phyloP scores from a whole-genome alignment of 2,797 vertebrate species.

The Esox lucius region DNA sequence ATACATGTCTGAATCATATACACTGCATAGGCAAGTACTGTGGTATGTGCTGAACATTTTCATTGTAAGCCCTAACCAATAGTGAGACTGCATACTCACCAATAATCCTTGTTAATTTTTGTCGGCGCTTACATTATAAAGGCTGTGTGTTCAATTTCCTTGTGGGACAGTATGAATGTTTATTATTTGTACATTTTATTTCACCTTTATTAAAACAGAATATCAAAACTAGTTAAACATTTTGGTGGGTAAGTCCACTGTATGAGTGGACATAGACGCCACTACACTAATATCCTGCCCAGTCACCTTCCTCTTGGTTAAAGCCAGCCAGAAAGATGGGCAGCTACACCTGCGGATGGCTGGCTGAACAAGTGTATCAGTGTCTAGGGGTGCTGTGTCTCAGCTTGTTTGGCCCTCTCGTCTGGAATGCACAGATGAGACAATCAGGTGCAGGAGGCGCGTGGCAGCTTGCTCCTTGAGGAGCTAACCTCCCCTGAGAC shows the following conservation, averaged over 20 bases:
- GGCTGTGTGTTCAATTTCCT: conserved; percentile 26
- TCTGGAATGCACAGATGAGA: conserved; percentile 92
- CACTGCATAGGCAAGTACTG: not conserved
- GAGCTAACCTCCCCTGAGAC: conserved; percentile 76
- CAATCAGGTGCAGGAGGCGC: conserved; percentile 96
- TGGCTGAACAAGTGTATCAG: conserved; percentile 96
- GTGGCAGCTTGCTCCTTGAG: conserved; percentile 88
- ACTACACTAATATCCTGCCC: not conserved
- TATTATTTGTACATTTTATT: not conserved
- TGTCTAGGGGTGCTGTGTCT: conserved; percentile 82
- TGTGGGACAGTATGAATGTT: not conserved
- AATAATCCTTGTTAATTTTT: no score
- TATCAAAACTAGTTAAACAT: no score
- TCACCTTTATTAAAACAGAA: no score
- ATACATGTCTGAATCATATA: conserved; percentile 2
- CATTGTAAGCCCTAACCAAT: conserved; percentile 19
- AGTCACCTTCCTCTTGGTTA: conserved; percentile 72
- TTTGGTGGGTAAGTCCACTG: no score
- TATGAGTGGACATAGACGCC: conserved; percentile 69
- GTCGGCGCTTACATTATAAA: conserved; percentile 15
- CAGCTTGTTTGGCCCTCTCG: conserved; percentile 76
- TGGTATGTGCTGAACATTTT: not conserved
- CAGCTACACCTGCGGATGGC: conserved; percentile 92
- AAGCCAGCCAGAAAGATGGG: conserved; percentile 60
- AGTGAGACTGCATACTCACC: not conserved